Base-by-base conservation (phyloP, 2,797 vertebrate genomes). In the Enteromius trimaculatus region DNA sequence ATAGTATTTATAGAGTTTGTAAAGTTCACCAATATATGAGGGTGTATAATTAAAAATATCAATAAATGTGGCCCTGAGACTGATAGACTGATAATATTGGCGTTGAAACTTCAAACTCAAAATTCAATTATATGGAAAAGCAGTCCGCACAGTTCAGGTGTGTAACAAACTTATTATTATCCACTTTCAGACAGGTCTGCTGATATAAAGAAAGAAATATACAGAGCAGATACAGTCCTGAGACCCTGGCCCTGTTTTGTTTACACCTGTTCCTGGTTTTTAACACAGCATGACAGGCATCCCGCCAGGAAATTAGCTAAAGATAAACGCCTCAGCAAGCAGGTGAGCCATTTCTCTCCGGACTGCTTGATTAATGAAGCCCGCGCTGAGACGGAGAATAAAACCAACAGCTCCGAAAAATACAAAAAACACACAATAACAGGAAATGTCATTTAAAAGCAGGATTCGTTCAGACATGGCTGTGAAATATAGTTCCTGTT, bases 271-370 rank as follows among this genome's bases (percentile, higher is more conserved):
- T 86, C 77, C 34, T 70, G 60, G 76, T 83, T 79, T 78, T 1
- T 60, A 83, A 82, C 80, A n/a, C 68, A 42, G 80, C 80, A 17
- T 83, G 82, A 88, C 64, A 79, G 85, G 85, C 83, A 69, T 76
- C 68, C 69, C 42, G 58, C 83, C 85, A 88, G 83, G 85, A 88
- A 83, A 86, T 88, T 83, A 85, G 83, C 80, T 37, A 79, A 78
- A 86, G 87, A 88, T 82, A 88, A 86, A 88, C 72, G 60, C 85
- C 80, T 84, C 84, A 60, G 82, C 79, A 77, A 82, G 80, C 87
- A 88, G 84, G 84, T 66, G 87, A 79, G 68, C 79, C 7, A 42
- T 88, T 78, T 83, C 87, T 80, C 77, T 17, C 34, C 17, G 71
- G 74, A 80, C 72, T 26, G 21, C 65, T 65, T 82, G 85, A 88